Percentiles rank a stretch among this genome's conserved stretches.
Conservation (phyloP, 30 jellyfish, hydroid and myxozoan species). For the Cassiopea xamachana region DNA sequence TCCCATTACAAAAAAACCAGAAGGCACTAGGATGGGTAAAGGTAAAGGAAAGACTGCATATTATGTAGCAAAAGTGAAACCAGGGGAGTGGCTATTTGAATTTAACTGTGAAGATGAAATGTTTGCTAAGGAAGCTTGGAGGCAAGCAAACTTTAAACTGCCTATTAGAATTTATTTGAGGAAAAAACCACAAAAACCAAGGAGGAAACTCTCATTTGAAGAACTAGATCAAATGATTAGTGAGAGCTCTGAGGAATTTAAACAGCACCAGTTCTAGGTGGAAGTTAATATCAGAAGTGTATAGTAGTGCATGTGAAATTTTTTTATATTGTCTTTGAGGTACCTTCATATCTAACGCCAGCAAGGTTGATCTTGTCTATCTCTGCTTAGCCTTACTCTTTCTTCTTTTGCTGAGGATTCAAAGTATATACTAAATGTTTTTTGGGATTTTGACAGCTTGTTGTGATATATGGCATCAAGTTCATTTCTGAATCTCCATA, state of each 20-base stretch:
- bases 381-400: too few species aligned
- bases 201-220: constrained; percentile 31
- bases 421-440: too few species aligned
- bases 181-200: constrained; percentile 78
- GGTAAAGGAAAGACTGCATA: constrained; percentile 96
- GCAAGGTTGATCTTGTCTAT: too few species aligned
- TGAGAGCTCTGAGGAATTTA: constrained; percentile 7
- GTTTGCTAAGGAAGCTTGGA: constrained; percentile 87
- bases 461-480: too few species aligned
- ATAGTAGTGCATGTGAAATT: background rate
- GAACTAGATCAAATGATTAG: constrained; percentile 44
- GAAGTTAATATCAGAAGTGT: background rate
- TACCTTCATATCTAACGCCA: too few species aligned
- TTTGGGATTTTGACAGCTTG: too few species aligned
- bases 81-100: constrained; percentile 89
- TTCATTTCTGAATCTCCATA: too few species aligned
- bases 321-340: too few species aligned
- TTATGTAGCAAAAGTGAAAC: constrained; percentile 84
- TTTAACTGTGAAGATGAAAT: constrained; percentile 89
- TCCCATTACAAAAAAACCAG: constrained; percentile 90
- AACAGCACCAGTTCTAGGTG: background rate
- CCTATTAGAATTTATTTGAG: constrained; percentile 86
- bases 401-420: too few species aligned
- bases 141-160: constrained; percentile 86
- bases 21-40: constrained; percentile 97